Percentiles rank a stretch among this genome's conserved stretches.
Evolutionary conservation across 2,888 invertebrate species (phyloP).

Genomic region (Drosophila tripunctata): DNA sequence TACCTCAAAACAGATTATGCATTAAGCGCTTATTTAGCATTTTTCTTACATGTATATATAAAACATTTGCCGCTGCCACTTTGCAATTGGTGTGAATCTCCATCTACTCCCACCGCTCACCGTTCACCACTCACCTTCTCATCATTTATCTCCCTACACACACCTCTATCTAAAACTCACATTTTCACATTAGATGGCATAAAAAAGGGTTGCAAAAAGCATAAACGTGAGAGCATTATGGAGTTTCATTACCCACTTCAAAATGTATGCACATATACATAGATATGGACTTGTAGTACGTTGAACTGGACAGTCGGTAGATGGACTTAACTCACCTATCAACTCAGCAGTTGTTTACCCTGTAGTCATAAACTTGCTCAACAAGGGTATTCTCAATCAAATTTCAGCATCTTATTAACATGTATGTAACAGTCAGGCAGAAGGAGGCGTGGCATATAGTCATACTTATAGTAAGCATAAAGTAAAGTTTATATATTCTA

Average conservation of each 20-base stretch:
- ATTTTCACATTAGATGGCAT: constrained; percentile 22
- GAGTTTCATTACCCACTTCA: constrained; percentile 7
- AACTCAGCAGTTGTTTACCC: neutral
- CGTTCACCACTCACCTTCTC: too few relatives aligned
- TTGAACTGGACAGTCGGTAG: neutral
- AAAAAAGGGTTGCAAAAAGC: constrained; percentile 48
- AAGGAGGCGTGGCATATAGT: too few relatives aligned
- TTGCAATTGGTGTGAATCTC: constrained; percentile 47
- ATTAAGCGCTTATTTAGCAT: constrained; percentile 81
- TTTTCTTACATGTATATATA: constrained; percentile 72
- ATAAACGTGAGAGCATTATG: constrained; percentile 19
- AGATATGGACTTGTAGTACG: neutral
- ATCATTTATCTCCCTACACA: neutral
- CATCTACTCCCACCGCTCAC: neutral
- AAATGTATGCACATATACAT: neutral
- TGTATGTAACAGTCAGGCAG: too few relatives aligned
- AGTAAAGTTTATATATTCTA: too few relatives aligned
- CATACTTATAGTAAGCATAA: too few relatives aligned
- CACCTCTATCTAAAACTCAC: constrained; percentile 11
- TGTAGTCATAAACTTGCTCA: neutral
- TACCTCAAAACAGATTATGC: constrained; percentile 74
- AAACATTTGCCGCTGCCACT: constrained; percentile 52
- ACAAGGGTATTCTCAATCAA: too few relatives aligned
- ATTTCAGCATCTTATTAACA: too few relatives aligned
- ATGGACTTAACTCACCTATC: neutral